Conservation (phyloP, 2,888 invertebrate genomes). For the Eupsilia transversa region DNA sequence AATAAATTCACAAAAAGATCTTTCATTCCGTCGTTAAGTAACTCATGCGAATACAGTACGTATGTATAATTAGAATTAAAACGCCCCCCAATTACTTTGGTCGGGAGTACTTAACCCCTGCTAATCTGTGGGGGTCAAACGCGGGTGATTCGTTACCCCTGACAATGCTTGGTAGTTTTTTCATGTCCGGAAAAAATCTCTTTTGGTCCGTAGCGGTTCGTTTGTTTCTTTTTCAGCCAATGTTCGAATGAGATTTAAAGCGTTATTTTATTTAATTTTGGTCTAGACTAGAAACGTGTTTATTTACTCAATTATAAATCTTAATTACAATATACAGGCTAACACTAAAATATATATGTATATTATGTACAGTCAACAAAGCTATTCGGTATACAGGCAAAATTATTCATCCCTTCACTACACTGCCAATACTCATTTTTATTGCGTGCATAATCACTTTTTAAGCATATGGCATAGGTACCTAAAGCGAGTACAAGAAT, state of each 20-base stretch:
- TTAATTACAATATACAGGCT: too few relatives aligned
- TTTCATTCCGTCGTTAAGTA: constrained; percentile 38
- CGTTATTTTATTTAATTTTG: constrained; percentile 5
- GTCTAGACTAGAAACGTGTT: not conserved
- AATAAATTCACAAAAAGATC: constrained; percentile 47
- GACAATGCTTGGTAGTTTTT: constrained; percentile 34
- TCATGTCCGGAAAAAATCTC: constrained; percentile 14
- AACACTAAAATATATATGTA: too few relatives aligned
- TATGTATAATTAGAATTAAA: constrained; percentile 55
- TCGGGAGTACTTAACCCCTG: constrained; percentile 42
- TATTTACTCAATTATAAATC: too few relatives aligned
- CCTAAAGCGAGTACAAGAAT: too few relatives aligned
- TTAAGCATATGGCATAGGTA: too few relatives aligned
- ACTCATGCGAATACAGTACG: constrained; percentile 43
- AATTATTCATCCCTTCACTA: too few relatives aligned
- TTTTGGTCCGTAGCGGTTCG: not conserved
- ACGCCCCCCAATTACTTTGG: constrained; percentile 51
- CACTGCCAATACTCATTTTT: too few relatives aligned
- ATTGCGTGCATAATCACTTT: too few relatives aligned
- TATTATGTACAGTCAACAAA: too few relatives aligned
- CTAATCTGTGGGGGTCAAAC: constrained; percentile 39
- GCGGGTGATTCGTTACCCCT: constrained; percentile 34
- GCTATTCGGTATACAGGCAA: too few relatives aligned
- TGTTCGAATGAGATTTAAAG: constrained; percentile 27
- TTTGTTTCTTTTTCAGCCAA: constrained; percentile 25